Conservation (phyloP, 2,113 vertebrate species). For the Alces alces region DNA sequence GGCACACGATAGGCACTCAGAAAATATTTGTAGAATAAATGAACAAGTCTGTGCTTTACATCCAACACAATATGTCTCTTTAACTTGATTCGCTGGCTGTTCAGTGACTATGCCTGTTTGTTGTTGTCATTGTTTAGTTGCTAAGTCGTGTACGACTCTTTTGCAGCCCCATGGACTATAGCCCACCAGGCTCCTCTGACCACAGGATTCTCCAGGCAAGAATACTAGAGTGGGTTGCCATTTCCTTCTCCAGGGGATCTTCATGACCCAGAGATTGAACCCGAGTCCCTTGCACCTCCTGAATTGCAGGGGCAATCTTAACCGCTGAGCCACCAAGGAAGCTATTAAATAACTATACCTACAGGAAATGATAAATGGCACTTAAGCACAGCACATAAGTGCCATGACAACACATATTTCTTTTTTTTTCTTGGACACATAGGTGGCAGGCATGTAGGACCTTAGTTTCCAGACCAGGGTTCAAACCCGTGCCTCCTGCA, state of each 20-base stretch:
- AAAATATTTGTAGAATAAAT: background rate
- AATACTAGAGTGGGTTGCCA: background rate
- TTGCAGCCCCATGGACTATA: background rate
- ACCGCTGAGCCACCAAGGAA: background rate
- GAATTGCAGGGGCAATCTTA: background rate
- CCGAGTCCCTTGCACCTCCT: background rate
- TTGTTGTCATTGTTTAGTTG: background rate
- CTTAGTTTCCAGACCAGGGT: background rate
- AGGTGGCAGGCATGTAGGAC: background rate
- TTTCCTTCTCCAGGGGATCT: background rate
- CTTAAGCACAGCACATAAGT: background rate
- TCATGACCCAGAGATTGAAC: rapidly evolving
- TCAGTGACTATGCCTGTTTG: background rate
- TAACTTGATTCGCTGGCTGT: background rate
- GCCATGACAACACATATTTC: background rate
- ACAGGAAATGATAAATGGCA: background rate
- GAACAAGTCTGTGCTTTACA: background rate
- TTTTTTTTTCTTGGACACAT: background rate
- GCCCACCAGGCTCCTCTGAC: background rate
- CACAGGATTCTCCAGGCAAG: background rate
- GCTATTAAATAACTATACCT: background rate
- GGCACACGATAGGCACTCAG: background rate
- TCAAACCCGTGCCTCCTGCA: background rate
- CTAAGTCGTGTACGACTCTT: background rate
- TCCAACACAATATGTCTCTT: background rate